These are phyloP conservation scores for Cyphomyrmex costatus DNA, from an alignment of 1,140 invertebrate genomes.

Conservation along the genomic window DNA sequence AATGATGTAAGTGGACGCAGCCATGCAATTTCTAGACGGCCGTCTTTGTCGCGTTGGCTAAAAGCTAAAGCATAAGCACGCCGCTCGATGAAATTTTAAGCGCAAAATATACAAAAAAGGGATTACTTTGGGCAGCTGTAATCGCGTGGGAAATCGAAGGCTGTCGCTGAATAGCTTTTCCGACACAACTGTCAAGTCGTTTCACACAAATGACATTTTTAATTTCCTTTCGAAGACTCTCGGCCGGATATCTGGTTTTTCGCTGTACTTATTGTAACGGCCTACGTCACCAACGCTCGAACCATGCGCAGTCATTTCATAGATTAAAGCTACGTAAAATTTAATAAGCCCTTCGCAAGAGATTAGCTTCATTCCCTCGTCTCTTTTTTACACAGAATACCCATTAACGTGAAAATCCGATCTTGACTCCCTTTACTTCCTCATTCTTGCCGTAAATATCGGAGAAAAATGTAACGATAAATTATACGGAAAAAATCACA, in stretches of 20 bases:
- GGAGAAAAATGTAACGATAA: not conserved
- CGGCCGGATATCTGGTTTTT: not conserved
- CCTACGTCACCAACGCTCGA: not conserved
- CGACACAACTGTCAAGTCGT: not conserved
- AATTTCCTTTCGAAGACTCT: not conserved
- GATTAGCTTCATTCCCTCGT: not conserved
- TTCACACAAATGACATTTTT: constrained; percentile 23
- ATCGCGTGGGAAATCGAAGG: constrained; percentile 39
- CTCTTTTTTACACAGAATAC: not conserved
- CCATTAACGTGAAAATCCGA: constrained; percentile 21
- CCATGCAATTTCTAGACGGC: not conserved
- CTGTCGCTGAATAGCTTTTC: not conserved
- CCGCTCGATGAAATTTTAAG: constrained; percentile 13
- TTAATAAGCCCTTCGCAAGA: constrained; percentile 29
- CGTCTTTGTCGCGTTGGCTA: not conserved
- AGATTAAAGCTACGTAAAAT: constrained; percentile 39
- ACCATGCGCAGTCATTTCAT: constrained; percentile 11
- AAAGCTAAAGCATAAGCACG: not conserved
- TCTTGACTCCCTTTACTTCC: constrained; percentile 16
- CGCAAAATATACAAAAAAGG: constrained; percentile 29
- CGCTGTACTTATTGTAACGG: not conserved
- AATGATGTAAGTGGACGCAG: not conserved
- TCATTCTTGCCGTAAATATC: not conserved
- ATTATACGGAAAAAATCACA: constrained; percentile 15
- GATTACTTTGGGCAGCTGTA: constrained; percentile 36